Evolutionary conservation across 2,113 vertebrate genomes (phyloP), one percentile per base, ranked within the genome.

Genomic region (Rhinichthys klamathensis): DNA sequence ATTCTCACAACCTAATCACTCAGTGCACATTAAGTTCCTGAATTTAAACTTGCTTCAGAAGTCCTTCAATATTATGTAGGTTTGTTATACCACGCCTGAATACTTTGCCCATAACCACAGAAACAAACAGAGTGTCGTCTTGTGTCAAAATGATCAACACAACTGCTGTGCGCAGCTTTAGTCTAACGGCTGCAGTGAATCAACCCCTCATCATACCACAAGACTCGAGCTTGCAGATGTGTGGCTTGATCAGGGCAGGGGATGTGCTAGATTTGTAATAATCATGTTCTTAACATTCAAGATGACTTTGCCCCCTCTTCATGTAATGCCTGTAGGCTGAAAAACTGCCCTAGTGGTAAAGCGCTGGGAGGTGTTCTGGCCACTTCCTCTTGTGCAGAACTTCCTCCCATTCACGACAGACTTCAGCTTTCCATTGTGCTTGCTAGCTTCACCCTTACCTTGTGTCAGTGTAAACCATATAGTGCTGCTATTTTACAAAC

Each of bases 341-440:
- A 65, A 25, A 65, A 65, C 21, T 49, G 78, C 15, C 60, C 12
- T 9, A 61, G 54, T 77, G 35, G 65, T 56, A 27, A 61, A 65
- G 65, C 27, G 21, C 12, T 83, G 75, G 87, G 87, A 86, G 87
- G 87, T 75, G 87, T 77, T 88, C 65, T 49, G 63, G 89, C 88
- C 91, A 93, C 92, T 93, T 94, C 94, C 94, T 93, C 90, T 95
- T 93, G 90, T 87, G 92, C 75, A 95, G 92, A 87, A 92, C 93
- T 95, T 95, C 94, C 93, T 94, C 90, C 88, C 87, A 92, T 92
- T 94, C 89, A 82, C 63, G 51, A 54, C 44, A 83, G 30, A 91
- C 84, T 87, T 93, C 84, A 86, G 82, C 85, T 91, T 91, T 91
- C 88, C 85, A 82, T 85, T 80, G 89, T 88, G 67, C 67, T 61